Conservation (phyloP, 35 echinoderm and acorn worm genomes). For the Lytechinus pictus region DNA sequence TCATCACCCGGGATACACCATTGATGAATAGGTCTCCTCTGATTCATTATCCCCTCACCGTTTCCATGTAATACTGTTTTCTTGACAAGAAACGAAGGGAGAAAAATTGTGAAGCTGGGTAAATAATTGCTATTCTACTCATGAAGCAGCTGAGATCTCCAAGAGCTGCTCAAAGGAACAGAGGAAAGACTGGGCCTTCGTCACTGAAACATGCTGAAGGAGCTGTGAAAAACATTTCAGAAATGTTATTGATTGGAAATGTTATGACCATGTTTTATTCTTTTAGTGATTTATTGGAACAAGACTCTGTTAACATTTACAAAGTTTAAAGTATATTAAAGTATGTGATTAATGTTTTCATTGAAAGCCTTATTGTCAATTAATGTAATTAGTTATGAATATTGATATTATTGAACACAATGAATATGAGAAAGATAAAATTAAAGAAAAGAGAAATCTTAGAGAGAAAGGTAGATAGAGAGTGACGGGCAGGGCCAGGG, state of each 20-base stretch:
- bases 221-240: neutral
- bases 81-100: neutral
- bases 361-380: neutral
- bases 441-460: no score
- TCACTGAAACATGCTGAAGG: neutral
- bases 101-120: neutral
- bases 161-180: neutral
- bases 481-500: neutral
- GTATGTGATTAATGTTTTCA: neutral
- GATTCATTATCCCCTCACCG: neutral
- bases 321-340: neutral
- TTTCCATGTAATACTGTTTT: neutral
- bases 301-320: neutral
- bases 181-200: neutral
- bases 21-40: neutral
- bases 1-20: neutral
- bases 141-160: neutral
- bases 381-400: neutral
- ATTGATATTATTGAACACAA: no score
- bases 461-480: neutral
- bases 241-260: neutral
- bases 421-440: no score
- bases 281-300: neutral
- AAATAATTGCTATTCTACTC: neutral
- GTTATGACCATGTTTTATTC: neutral